A percentile compares a stretch with the other conserved stretches of the same genome.
phyloP scores from a whole-genome alignment of 2,888 invertebrate species.

The Parnassius glacialis region DNA sequence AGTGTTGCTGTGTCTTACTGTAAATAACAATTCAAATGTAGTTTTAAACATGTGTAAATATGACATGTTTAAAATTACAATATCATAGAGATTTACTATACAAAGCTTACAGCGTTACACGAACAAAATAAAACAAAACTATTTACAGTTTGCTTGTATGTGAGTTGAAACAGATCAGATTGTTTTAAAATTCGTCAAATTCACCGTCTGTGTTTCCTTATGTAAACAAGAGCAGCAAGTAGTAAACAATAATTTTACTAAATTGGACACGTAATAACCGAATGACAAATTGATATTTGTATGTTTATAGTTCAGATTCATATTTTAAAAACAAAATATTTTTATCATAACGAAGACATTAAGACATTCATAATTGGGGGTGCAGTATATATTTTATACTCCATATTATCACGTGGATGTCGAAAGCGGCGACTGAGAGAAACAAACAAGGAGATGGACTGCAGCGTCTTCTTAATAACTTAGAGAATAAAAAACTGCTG shows the following conservation, averaged over 20 bases:
- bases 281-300: conserved; percentile 18
- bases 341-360: conserved; percentile 1
- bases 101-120: too few relatives aligned
- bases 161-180: background rate
- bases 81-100: too few relatives aligned
- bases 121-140: background rate
- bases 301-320: conserved; percentile 19
- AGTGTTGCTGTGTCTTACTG: background rate
- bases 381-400: too few relatives aligned
- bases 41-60: background rate
- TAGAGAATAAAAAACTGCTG: too few relatives aligned
- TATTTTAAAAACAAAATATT: conserved; percentile 20
- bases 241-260: conserved; percentile 15
- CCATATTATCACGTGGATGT: too few relatives aligned
- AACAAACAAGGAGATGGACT: too few relatives aligned
- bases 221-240: background rate
- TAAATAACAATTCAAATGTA: background rate
- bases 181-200: background rate
- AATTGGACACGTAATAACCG: conserved; percentile 2
- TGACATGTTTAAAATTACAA: too few relatives aligned
- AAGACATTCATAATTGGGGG: too few relatives aligned
- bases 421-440: too few relatives aligned
- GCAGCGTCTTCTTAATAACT: too few relatives aligned
- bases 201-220: background rate
- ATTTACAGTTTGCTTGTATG: background rate